Conservation (phyloP, 2,888 invertebrate genomes). For the Rhagonycha lutea region DNA sequence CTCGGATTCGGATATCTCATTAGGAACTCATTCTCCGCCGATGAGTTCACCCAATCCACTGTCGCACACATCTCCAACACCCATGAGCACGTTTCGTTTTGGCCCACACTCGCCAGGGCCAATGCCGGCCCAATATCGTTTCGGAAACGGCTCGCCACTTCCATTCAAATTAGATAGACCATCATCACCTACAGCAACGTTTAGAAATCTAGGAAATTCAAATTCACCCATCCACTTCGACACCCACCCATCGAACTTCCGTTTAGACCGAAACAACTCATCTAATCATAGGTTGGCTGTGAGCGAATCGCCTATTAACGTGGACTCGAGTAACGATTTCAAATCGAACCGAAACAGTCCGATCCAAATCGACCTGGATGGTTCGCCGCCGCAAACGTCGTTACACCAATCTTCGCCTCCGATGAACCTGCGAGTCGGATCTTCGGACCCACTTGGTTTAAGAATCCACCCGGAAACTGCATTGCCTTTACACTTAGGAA, state of each 20-base stretch:
- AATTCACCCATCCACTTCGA: constrained; percentile 21
- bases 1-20: constrained; percentile 55
- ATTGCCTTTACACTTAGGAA: constrained; percentile 47
- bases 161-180: constrained; percentile 32
- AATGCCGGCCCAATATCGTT: constrained; percentile 55
- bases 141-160: constrained; percentile 48
- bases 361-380: constrained; percentile 41
- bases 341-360: constrained; percentile 41
- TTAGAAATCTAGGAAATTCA: constrained; percentile 19
- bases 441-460: constrained; percentile 18
- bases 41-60: constrained; percentile 51
- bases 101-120: constrained; percentile 56
- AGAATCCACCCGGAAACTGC: constrained; percentile 44
- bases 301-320: constrained; percentile 44
- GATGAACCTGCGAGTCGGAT: constrained; percentile 47
- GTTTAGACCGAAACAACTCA: constrained; percentile 35
- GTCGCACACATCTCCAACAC: constrained; percentile 45
- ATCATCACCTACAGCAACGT: constrained; percentile 25
- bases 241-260: constrained; percentile 32
- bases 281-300: constrained; percentile 38
- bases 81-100: constrained; percentile 52
- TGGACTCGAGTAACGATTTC: constrained; percentile 38
- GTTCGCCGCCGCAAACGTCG: constrained; percentile 37
- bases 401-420: constrained; percentile 48
- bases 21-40: constrained; percentile 54